phyloP scores from a whole-genome alignment of 2,888 invertebrate species.

The Xestia xanthographa region DNA sequence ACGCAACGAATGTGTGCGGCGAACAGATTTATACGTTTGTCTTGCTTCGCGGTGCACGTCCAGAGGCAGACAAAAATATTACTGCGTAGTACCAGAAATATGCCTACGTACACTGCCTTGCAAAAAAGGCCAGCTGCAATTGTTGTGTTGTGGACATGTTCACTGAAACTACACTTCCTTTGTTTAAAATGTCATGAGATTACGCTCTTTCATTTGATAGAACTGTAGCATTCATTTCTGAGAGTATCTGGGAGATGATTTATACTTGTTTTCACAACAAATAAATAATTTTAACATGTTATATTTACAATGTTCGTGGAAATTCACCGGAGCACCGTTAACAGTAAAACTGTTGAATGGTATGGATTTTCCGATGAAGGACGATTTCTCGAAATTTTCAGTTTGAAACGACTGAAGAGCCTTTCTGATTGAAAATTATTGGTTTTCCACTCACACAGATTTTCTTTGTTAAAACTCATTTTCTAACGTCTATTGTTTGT shows the following conservation, averaged over 20 bases:
- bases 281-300: not conserved
- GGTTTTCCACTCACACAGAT: not conserved
- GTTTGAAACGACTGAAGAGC: slow-evolving; percentile 16
- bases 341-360: not conserved
- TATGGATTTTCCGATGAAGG: not conserved
- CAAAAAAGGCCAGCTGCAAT: slow-evolving; percentile 17
- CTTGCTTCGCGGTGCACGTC: slow-evolving; percentile 75
- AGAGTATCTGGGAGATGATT: not conserved
- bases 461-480: not conserved
- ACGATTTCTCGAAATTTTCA: not conserved
- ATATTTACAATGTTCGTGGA: not conserved
- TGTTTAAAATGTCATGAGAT: not conserved
- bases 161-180: slow-evolving; percentile 19
- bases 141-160: slow-evolving; percentile 22
- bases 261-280: not conserved
- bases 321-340: not conserved
- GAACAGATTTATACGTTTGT: slow-evolving; percentile 82
- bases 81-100: slow-evolving; percentile 59
- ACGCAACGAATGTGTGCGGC: slow-evolving; percentile 83
- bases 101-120: slow-evolving; percentile 19
- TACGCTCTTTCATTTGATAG: not conserved
- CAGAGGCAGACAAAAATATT: slow-evolving; percentile 78
- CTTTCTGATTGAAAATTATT: slow-evolving; percentile 1
- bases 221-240: not conserved
- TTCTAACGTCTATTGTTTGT: not conserved